Evolutionary conservation across 2,888 invertebrate genomes (phyloP), one percentile per base, ranked within the genome.

Genomic region (Caenorhabditis sulstoni): DNA sequence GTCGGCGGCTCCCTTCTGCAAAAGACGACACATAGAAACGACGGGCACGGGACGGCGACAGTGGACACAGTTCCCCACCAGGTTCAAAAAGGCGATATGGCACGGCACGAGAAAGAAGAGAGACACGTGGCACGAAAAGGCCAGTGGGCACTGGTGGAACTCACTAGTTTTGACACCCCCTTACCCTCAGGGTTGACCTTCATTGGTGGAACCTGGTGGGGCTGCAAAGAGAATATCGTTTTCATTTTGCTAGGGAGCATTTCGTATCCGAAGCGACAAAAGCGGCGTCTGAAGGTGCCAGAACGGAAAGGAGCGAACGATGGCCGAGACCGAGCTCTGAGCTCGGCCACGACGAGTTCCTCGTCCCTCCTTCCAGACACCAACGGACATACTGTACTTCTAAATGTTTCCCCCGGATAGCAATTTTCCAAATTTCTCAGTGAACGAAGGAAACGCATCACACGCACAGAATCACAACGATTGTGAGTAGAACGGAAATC

Each of bases 1-100:
- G 57, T 88, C 88, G 49, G 85, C 84, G 9, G 83, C 82, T 55
- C 88, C 87, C 53, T 86, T 87, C 88, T 88, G 81, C 29, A 55
- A 49, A 68, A 29, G 70, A 70, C 45, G 29, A 57, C 23, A 61
- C 57, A 52, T 44, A 16, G 41, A 64, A 58, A 73, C 37, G 41
- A 29, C 29, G 18, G 23, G 37, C 41, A 29, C n/a, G 37, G 45
- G 53, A 62, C 47, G 37, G 29, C 44, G 55, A 75, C 29, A 53
- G 29, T 47, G 49, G 62, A 78, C 71, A 66, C 57, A 59, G 58
- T 66, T 66, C 78, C 78, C 79, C 79, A 79, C 79, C 79, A 79
- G 79, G 79, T 79, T 79, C 79, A 79, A 79, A 76, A 76, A 68
- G 68, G 67, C 67, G 75, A 47, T 29, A 29, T 64, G 37, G 18